phyloP scores from a whole-genome alignment of 2,888 invertebrate genomes.

The Dicyrtoma fusca region DNA sequence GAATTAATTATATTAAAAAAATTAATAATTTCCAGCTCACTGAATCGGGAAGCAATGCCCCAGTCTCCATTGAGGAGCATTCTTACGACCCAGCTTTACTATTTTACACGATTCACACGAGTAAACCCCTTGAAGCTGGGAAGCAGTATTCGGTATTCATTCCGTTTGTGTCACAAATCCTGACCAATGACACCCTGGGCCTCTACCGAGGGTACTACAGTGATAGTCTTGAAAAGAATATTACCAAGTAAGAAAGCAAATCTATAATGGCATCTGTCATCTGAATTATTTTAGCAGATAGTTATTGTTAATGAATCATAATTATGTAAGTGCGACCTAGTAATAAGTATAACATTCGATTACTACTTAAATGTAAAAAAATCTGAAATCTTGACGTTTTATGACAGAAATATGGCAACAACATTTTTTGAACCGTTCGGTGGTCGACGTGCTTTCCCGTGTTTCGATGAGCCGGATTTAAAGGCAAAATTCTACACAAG shows the following conservation, averaged over 20 bases:
- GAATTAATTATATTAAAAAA: background rate
- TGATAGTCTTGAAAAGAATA: constrained; percentile 40
- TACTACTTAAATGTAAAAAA: background rate
- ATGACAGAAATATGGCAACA: constrained; percentile 46
- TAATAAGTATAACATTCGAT: background rate
- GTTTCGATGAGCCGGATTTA: constrained; percentile 47
- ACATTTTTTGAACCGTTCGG: constrained; percentile 47
- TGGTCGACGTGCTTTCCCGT: constrained; percentile 70
- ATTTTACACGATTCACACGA: constrained; percentile 42
- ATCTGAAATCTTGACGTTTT: no score
- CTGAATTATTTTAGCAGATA: no score
- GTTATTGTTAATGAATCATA: no score
- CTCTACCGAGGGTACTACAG: constrained; percentile 49
- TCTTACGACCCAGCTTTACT: constrained; percentile 31
- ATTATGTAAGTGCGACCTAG: no score
- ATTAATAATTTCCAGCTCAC: background rate
- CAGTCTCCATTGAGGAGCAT: background rate
- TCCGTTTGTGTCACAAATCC: constrained; percentile 42
- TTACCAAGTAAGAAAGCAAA: constrained; percentile 44
- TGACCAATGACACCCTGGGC: constrained; percentile 44
- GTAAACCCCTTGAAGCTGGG: constrained; percentile 26
- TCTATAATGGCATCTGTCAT: no score
- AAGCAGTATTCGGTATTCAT: constrained; percentile 44
- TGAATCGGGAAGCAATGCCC: background rate
- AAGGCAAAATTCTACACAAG: constrained; percentile 45